phyloP scores from a whole-genome alignment of 1,140 invertebrate species.

The Diachasma alloeum region DNA sequence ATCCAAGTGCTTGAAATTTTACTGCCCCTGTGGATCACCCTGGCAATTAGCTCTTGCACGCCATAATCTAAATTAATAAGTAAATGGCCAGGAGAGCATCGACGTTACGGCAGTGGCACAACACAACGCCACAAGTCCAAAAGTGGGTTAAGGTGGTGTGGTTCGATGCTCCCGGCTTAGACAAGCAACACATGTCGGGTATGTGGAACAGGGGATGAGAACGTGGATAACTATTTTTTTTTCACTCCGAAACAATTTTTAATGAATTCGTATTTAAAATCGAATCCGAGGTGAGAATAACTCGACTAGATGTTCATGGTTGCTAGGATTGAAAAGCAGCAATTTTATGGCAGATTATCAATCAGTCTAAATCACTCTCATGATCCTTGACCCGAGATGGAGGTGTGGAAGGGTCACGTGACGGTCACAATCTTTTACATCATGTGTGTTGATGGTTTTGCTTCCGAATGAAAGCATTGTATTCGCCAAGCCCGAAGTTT shows the following conservation, averaged over 20 bases:
- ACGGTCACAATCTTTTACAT: too few species aligned
- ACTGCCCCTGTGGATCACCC: neutral
- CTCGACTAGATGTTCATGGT: too few species aligned
- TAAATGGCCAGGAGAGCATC: conserved; percentile 59
- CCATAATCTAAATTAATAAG: conserved; percentile 65
- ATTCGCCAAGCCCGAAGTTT: too few species aligned
- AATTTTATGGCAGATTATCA: too few species aligned
- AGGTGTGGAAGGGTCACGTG: too few species aligned
- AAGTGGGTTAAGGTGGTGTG: conserved; percentile 49
- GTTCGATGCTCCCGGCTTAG: conserved; percentile 35
- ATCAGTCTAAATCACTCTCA: too few species aligned
- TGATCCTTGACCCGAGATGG: too few species aligned
- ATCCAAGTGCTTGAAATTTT: neutral
- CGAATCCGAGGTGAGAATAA: too few species aligned
- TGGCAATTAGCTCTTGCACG: conserved; percentile 60
- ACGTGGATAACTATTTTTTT: conserved; percentile 31
- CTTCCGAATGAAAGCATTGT: too few species aligned
- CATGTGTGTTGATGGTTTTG: too few species aligned
- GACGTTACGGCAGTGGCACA: conserved; percentile 43
- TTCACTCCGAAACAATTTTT: neutral
- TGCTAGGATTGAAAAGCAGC: too few species aligned
- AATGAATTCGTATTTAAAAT: too few species aligned
- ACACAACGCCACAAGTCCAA: conserved; percentile 21
- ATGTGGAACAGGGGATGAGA: conserved; percentile 56
- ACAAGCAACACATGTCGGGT: conserved; percentile 57